A percentile compares a stretch with the other conserved stretches of the same genome.
phyloP scores from a whole-genome alignment of 2,888 invertebrate species.

The Venustoraphidia nigricollis region DNA sequence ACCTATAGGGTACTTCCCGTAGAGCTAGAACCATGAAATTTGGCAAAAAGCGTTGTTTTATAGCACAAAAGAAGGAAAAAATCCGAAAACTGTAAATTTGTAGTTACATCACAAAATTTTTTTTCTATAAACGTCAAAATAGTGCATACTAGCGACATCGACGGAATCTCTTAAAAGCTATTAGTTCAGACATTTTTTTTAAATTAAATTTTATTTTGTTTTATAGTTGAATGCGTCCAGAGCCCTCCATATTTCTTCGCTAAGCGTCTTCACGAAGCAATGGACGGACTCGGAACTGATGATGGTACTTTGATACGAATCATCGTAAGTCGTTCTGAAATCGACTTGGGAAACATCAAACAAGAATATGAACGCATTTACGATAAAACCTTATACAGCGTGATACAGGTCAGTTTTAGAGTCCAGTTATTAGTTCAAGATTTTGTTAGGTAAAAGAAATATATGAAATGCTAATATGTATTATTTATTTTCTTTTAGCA shows the following conservation, averaged over 20 bases:
- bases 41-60: no score
- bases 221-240: conserved; percentile 54
- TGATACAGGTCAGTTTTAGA: conserved; percentile 36
- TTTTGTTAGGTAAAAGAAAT: no score
- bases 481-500: conserved; percentile 23
- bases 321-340: conserved; percentile 50
- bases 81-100: no score
- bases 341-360: conserved; percentile 55
- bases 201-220: conserved; percentile 4
- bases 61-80: no score
- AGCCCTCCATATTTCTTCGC: conserved; percentile 54
- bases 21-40: no score
- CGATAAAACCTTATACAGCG: conserved; percentile 49
- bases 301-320: conserved; percentile 56
- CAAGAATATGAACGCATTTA: conserved; percentile 52
- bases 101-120: no score
- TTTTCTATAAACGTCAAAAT: no score
- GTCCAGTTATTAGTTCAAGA: not conserved
- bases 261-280: conserved; percentile 42
- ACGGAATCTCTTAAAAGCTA: no score
- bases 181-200: no score
- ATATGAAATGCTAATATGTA: no score
- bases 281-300: conserved; percentile 58
- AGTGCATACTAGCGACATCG: no score
- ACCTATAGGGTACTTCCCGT: no score